These are phyloP conservation scores for Lasioglossum albipes DNA, from an alignment of 1,140 invertebrate species.

Conservation along the genomic window DNA sequence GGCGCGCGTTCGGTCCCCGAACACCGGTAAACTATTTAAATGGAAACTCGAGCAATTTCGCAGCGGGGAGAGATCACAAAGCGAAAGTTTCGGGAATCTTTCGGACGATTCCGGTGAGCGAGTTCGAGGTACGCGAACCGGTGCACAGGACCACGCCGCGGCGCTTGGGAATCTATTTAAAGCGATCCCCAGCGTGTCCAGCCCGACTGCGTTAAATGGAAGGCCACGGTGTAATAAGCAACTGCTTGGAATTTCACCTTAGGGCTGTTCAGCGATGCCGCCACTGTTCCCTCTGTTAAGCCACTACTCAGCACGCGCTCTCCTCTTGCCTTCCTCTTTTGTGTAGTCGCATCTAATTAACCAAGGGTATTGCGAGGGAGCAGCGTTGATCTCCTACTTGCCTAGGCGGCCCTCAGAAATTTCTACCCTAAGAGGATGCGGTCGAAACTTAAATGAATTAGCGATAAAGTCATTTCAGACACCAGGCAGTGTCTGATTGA, in stretches of 20 bases:
- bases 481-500: slow-evolving; percentile 34
- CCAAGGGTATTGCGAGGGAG: slow-evolving; percentile 35
- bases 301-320: slow-evolving; percentile 18
- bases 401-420: slow-evolving; percentile 38
- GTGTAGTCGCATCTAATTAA: slow-evolving; percentile 62
- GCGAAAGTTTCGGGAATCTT: slow-evolving; percentile 29
- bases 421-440: slow-evolving; percentile 46
- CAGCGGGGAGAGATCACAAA: slow-evolving; percentile 3
- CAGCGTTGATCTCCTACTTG: slow-evolving; percentile 37
- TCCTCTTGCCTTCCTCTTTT: slow-evolving; percentile 39
- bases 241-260: slow-evolving; percentile 54
- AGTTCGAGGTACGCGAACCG: neutral
- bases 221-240: slow-evolving; percentile 39
- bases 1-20: neutral
- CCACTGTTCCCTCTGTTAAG: slow-evolving; percentile 16
- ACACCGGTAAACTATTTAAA: slow-evolving; percentile 37
- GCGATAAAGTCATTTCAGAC: slow-evolving; percentile 50
- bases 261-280: slow-evolving; percentile 38
- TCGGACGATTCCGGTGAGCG: neutral
- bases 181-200: slow-evolving; percentile 8
- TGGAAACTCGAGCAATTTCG: slow-evolving; percentile 13
- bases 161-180: slow-evolving; percentile 23
- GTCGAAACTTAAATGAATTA: slow-evolving; percentile 47
- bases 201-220: slow-evolving; percentile 31
- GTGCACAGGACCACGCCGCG: neutral